phyloP scores from a whole-genome alignment of 2,888 invertebrate species.

The Hydraecia micacea region DNA sequence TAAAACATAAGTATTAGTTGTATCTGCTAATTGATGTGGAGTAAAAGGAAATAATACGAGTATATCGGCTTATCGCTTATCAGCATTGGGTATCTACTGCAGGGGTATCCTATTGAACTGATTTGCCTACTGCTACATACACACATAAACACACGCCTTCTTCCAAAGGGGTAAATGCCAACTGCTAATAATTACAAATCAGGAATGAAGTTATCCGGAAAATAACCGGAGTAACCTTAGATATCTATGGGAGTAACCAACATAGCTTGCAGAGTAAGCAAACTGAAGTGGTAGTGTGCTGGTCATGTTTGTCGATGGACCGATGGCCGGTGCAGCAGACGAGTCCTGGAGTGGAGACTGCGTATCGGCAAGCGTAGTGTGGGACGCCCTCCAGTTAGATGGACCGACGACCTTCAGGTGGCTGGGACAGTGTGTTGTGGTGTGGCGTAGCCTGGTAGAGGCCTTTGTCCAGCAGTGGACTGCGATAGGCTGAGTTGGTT shows the following conservation, averaged over 20 bases:
- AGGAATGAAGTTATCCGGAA: no score
- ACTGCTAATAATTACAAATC: no score
- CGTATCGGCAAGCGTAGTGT: not conserved
- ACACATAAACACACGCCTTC: not conserved
- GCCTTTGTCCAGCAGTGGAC: no score
- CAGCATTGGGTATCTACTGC: not conserved
- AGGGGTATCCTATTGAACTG: not conserved
- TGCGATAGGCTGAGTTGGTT: no score
- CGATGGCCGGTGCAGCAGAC: not conserved
- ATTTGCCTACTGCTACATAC: not conserved
- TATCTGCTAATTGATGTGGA: conserved; percentile 3
- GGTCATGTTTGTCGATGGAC: not conserved
- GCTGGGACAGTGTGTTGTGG: no score
- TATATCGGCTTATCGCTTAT: not conserved
- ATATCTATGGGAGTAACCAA: no score
- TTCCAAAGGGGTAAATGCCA: no score
- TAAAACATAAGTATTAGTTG: conserved; percentile 24
- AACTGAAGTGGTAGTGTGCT: not conserved
- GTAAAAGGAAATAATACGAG: not conserved
- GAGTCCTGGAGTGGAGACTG: not conserved
- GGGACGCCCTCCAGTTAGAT: no score
- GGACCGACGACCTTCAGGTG: no score
- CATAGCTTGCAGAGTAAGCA: not conserved
- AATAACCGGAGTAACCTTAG: no score
- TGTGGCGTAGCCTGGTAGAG: no score